Evolutionary conservation across 2,113 vertebrate genomes (phyloP), one percentile per base, ranked within the genome.

Genomic region (Tachycineta bicolor): DNA sequence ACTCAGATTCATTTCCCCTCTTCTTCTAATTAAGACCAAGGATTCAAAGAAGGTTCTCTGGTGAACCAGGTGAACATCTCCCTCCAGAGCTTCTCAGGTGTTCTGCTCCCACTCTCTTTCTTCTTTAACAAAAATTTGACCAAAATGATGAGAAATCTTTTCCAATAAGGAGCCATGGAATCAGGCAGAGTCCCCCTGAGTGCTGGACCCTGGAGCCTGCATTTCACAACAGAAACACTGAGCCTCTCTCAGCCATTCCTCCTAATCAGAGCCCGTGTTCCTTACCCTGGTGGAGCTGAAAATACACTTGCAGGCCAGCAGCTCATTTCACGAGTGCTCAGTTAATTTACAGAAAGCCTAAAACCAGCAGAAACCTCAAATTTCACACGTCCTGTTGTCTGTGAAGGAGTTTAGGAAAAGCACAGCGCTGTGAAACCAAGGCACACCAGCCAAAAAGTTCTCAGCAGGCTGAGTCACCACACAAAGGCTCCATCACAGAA

Each of bases 11-110:
- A 69, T 92, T 91, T 93, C 39, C 18, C 11, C 12, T 73, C 33
- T 41, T 85, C 31, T 71, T 91, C 84, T 89, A 90, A 89, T 93
- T 94, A 90, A 88, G 63, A 77, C 20, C 46, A 65, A 86, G 41
- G 28, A 83, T 64, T 52, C 87, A 74, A 69, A 76, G 62, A 53
- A 64, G 18, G 12, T 90, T 53, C 75, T 83, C 37, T 37, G 24
- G 14, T 9, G 28, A 10, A 13, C 37, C 70, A 60, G 58, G 44
- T 73, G 58, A 95, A 83, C 41, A 26, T 46, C 46, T 88, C 75
- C 58, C 63, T 88, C 31, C 92, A 93, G 68, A 93, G 53, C 49
- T 88, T 26, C 70, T 85, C 12, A 7, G 62, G 33, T 13, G 0
- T 60, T 90, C 34, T 76, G 12, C 11, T 93, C 53, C 62, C 31